These are phyloP conservation scores for Apis cerana DNA, from an alignment of 1,140 invertebrate species.

Conservation along the genomic window DNA sequence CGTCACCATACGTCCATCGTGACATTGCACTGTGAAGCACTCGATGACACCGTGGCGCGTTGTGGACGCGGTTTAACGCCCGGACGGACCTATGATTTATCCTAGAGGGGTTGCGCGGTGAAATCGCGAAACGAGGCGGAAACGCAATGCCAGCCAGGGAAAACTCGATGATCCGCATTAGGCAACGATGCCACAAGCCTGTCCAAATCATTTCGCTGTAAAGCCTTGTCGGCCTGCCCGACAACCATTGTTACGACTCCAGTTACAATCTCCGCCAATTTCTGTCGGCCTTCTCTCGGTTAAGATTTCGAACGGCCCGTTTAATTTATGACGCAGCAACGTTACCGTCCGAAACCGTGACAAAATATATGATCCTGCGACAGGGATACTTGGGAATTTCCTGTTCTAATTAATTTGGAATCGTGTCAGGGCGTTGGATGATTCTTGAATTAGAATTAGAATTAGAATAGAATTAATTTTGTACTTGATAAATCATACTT, in stretches of 20 bases:
- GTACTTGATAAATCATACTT: too few species aligned
- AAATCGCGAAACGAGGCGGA: conserved; percentile 22
- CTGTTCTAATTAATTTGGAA: background rate
- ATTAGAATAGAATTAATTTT: too few species aligned
- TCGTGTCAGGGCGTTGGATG: too few species aligned
- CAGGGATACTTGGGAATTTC: background rate
- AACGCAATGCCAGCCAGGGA: conserved; percentile 44
- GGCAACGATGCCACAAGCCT: conserved; percentile 45
- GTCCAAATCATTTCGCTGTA: conserved; percentile 38
- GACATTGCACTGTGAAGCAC: conserved; percentile 16
- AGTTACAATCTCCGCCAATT: background rate
- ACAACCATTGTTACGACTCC: conserved; percentile 18
- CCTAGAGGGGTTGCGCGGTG: conserved; percentile 2
- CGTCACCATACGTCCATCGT: conserved; percentile 1
- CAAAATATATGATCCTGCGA: too few species aligned
- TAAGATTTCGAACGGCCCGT: background rate
- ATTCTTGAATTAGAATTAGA: too few species aligned
- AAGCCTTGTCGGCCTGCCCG: conserved; percentile 14
- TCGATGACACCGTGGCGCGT: conserved; percentile 31
- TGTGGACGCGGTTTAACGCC: conserved; percentile 49
- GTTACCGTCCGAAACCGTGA: background rate
- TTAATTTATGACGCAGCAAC: background rate
- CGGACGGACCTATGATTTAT: conserved; percentile 53
- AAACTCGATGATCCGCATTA: conserved; percentile 61
- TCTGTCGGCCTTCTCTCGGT: conserved; percentile 8